Evolutionary conservation across 2,797 vertebrate species (phyloP).

Genomic region (Chrysocyon brachyurus): DNA sequence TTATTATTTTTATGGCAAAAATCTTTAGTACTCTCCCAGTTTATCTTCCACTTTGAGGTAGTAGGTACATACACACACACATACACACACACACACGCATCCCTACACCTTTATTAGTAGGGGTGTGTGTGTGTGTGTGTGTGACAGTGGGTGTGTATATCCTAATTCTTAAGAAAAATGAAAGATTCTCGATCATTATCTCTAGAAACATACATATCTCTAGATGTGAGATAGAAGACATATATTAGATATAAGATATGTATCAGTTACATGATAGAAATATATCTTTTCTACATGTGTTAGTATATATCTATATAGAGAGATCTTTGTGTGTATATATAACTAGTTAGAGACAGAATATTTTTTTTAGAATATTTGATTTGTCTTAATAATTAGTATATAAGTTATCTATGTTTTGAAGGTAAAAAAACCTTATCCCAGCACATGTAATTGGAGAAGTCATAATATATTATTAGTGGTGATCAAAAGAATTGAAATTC

Average conservation of each 20-base stretch:
- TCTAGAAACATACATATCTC: not conserved
- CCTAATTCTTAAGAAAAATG: not conserved
- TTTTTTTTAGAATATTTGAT: not conserved
- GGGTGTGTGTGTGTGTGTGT: not conserved
- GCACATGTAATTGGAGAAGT: not conserved
- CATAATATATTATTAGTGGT: not conserved
- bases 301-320: not conserved
- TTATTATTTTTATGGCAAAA: not conserved
- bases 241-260: not conserved
- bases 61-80: not conserved
- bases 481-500: not conserved
- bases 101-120: not conserved
- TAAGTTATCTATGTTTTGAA: not conserved
- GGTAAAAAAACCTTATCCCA: not conserved
- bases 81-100: not conserved
- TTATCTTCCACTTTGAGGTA: not conserved
- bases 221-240: not conserved
- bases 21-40: not conserved
- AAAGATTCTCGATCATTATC: not conserved
- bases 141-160: not conserved
- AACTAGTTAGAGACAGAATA: not conserved
- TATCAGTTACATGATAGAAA: not conserved
- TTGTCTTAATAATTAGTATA: slow-evolving; percentile 7
- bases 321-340: not conserved
- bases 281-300: not conserved